phyloP scores from a whole-genome alignment of 1,140 invertebrate genomes.

The Oncopeltus fasciatus region DNA sequence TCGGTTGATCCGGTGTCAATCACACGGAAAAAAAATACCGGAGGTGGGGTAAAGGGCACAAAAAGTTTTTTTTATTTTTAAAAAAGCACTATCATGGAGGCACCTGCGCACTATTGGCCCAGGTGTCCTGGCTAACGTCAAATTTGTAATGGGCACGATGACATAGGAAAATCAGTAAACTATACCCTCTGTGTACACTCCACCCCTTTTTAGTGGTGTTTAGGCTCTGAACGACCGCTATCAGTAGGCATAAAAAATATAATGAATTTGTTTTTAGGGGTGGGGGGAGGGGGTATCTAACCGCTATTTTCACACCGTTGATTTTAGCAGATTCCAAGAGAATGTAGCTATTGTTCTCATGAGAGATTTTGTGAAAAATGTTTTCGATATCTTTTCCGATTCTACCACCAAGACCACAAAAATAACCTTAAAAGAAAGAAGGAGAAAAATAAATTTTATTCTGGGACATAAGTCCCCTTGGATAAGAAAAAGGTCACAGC shows the following conservation, averaged over 20 bases:
- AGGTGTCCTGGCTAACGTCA: constrained; percentile 2
- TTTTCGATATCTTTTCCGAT: no score
- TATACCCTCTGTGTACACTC: neutral
- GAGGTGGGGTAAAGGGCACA: neutral
- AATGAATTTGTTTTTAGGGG: no score
- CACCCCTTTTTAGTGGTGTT: neutral
- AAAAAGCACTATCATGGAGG: constrained; percentile 3
- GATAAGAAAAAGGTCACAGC: no score
- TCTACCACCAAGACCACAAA: no score
- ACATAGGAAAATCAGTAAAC: constrained; percentile 10
- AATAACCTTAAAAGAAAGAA: no score
- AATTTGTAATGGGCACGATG: constrained; percentile 13
- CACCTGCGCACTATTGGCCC: constrained; percentile 6
- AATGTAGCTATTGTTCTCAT: no score
- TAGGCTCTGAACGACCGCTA: neutral
- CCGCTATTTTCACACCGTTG: no score
- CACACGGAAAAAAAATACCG: neutral
- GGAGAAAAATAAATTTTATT: no score
- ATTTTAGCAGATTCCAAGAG: no score
- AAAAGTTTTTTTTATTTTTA: neutral
- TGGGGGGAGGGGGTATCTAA: neutral
- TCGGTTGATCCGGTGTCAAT: constrained; percentile 6
- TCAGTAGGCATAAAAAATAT: no score
- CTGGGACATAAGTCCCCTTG: no score
- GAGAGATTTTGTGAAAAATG: no score